Base-by-base conservation (phyloP, 2,888 invertebrate genomes). In the Drosophila atroscutellata region DNA sequence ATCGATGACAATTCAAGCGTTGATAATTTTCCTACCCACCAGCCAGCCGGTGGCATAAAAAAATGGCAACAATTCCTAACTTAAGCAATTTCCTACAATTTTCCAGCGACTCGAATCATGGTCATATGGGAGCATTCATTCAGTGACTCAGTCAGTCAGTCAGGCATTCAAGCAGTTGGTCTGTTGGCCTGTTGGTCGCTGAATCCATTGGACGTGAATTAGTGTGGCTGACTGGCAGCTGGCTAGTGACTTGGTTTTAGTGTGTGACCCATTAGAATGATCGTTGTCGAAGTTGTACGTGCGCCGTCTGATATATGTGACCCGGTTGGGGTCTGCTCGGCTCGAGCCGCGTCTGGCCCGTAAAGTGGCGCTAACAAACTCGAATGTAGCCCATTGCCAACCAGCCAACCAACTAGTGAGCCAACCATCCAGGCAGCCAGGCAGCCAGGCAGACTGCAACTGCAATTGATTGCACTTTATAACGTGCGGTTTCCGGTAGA, bases 381-480 rank as follows among this genome's bases (percentile, higher is more conserved):
- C 66, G 34, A 71, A 61, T 65, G 71, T 68, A 72, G 81, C 73
- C 86, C 83, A 77, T 80, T 72, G 79, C 72, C 78, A 64, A 39
- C 56, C n/a, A 39, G 37, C n/a, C 54, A 39, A 18, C 18, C 68
- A 56, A 6, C n/a, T 32, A 58, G 20, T 15, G 49, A 62, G 18
- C 26, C 24, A 54, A n/a, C 52, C 26, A 52, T 72, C 74, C 64
- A 55, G 15, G 18, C 45, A 64, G 18, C 36, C 59, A 62, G 55
- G 47, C 71, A 75, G 18, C 36, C 59, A 62, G 55, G 47, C 71
- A 75, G 45, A 69, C 72, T 62, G 65, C 68, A 89, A 89, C 78
- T 89, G 89, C 89, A 89, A 89, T 89, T 89, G 90, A 89, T 89
- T 90, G 89, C 90, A 89, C 89, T 89, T 89, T 89, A 90, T 87